Evolutionary conservation across 2,113 vertebrate genomes (phyloP).

Genomic region (Genyomyrus donnyi): DNA sequence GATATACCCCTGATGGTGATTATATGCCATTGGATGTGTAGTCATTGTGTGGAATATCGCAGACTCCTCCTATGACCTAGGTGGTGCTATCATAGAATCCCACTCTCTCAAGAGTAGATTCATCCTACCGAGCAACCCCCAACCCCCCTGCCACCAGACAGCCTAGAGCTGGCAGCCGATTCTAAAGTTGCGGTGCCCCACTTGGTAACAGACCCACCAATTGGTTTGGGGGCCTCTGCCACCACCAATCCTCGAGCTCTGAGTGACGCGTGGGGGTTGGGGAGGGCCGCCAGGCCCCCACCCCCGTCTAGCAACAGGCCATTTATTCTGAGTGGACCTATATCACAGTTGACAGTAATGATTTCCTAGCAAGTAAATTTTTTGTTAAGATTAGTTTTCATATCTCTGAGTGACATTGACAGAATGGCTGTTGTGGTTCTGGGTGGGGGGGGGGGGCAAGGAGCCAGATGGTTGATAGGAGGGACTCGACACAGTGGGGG

Average conservation of each 20-base stretch:
- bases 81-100: background rate
- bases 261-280: conserved; percentile 57
- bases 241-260: conserved; percentile 52
- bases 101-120: conserved; percentile 54
- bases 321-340: conserved; percentile 30
- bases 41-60: background rate
- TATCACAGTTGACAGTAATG: conserved; percentile 30
- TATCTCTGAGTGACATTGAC: conserved; percentile 40
- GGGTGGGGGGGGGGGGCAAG: background rate
- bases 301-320: conserved; percentile 52
- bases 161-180: conserved; percentile 43
- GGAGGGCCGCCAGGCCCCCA: conserved; percentile 38
- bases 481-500: conserved; percentile 16
- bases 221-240: conserved; percentile 50
- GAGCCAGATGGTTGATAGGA: conserved; percentile 25
- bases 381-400: conserved; percentile 39
- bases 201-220: conserved; percentile 48
- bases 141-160: conserved; percentile 42
- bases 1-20: background rate
- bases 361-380: conserved; percentile 36
- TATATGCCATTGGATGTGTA: background rate
- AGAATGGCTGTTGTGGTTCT: conserved; percentile 29
- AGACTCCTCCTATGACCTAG: background rate
- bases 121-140: conserved; percentile 58
- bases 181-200: background rate